A percentile compares a stretch with the other conserved stretches of the same genome.
phyloP scores from a whole-genome alignment of 2,888 invertebrate genomes.

The Meta bourneti region DNA sequence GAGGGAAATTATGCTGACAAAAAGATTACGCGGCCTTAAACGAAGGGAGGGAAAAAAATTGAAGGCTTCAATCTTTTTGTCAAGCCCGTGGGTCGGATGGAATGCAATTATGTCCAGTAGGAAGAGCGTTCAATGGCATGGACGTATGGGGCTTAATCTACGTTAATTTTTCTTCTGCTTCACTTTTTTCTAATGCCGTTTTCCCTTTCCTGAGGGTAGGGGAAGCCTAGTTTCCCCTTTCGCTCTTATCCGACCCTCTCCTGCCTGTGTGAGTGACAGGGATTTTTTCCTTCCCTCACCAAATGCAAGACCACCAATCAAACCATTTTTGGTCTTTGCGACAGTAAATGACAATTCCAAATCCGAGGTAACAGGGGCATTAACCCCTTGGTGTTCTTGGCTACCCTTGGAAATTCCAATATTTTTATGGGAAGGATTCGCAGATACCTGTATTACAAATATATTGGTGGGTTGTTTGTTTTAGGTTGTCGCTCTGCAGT shows the following conservation, averaged over 20 bases:
- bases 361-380: too few relatives aligned
- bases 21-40: slow-evolving; percentile 59
- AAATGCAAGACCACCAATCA: neutral
- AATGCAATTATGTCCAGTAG: slow-evolving; percentile 65
- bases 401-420: too few relatives aligned
- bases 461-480: too few relatives aligned
- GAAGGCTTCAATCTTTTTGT: slow-evolving; percentile 60
- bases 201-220: slow-evolving; percentile 54
- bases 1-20: slow-evolving; percentile 71
- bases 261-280: slow-evolving; percentile 35
- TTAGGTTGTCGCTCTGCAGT: too few relatives aligned
- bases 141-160: slow-evolving; percentile 58
- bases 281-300: neutral
- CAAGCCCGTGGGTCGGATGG: slow-evolving; percentile 61
- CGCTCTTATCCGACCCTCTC: neutral
- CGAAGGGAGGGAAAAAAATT: slow-evolving; percentile 39
- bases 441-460: too few relatives aligned
- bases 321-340: neutral
- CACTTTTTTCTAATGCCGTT: slow-evolving; percentile 37
- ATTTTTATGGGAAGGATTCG: too few relatives aligned
- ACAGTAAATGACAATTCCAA: too few relatives aligned
- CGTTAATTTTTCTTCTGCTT: slow-evolving; percentile 68
- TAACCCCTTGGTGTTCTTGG: too few relatives aligned
- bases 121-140: slow-evolving; percentile 67
- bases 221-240: neutral